Evolutionary conservation across 1,140 invertebrate genomes (phyloP), one percentile per base, ranked within the genome.

Genomic region (Yoshiicerus persimilis): DNA sequence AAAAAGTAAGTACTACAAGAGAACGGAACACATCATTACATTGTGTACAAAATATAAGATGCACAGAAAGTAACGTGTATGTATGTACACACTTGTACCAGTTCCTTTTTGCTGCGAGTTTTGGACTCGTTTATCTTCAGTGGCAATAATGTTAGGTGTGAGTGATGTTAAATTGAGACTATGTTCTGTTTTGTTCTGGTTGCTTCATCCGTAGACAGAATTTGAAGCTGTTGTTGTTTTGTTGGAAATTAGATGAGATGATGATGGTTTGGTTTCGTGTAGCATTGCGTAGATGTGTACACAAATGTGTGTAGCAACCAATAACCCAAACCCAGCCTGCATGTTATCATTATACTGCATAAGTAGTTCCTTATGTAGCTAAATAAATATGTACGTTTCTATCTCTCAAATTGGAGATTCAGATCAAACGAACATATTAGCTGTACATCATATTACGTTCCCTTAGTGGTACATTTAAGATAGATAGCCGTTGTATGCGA

Each of bases 131-230:
- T 80, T 20, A 30, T 3, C 66, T 70, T 13, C 66, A 30, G 64
- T 27, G 64, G 64, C 64, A 27, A 13, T 77, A 77, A 77, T 80
- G 75, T n/a, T 34, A 80, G 75, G 75, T 80, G 75, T 80, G 75
- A 38, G 75, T 38, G 75, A 80, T 80, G 75, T 80, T 80, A 80
- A 80, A 80, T 34, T 80, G 75, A 80, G 75, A 80, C 75, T 66
- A n/a, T n/a, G 41, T 10, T 80, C 11, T 80, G 75, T 80, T 80
- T 80, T 80, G 75, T 80, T 80, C 75, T 80, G 75, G 75, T 80
- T 80, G 32, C 75, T 80, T 80, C 34, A 34, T 80, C n/a, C 32
- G 32, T 36, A 36, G 27, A 80, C 30, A 32, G 30, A 80, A 32
- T 80, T n/a, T 36, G 32, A 36, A 38, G 75, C 75, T 80, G 75